These are phyloP conservation scores for Sarcoramphus papa DNA, from an alignment of 2,797 vertebrate genomes.

Conservation along the genomic window DNA sequence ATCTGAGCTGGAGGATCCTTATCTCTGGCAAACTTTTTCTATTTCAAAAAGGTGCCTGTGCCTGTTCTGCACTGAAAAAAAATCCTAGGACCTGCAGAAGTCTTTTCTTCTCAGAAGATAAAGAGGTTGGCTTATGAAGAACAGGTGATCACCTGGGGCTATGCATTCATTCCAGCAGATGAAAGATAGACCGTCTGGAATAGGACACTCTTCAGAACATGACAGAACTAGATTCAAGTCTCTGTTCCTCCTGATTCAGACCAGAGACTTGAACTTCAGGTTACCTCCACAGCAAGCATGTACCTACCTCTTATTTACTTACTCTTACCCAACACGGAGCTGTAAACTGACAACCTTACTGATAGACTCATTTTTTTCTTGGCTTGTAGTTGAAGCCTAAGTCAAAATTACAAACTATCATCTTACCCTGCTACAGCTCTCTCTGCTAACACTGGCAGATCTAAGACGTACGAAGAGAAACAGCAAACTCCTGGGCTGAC, in stretches of 20 bases:
- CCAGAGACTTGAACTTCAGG: constrained; percentile 18
- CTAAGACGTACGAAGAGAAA: background rate
- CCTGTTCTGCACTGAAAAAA: background rate
- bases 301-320: background rate
- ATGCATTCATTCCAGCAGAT: constrained; percentile 24
- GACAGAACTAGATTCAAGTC: constrained; percentile 17
- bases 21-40: background rate
- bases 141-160: constrained; percentile 4
- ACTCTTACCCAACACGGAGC: background rate
- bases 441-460: background rate
- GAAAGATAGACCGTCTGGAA: background rate
- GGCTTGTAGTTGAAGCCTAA: background rate
- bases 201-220: background rate
- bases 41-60: background rate
- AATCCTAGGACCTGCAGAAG: background rate
- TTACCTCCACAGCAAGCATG: constrained; percentile 2
- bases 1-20: background rate
- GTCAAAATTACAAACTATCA: background rate
- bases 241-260: background rate
- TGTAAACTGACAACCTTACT: background rate
- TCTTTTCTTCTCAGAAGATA: background rate
- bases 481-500: background rate
- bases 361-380: background rate
- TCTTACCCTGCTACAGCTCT: background rate
- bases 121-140: background rate